phyloP scores from a whole-genome alignment of 2,113 vertebrate genomes.

The Salvelinus namaycush region DNA sequence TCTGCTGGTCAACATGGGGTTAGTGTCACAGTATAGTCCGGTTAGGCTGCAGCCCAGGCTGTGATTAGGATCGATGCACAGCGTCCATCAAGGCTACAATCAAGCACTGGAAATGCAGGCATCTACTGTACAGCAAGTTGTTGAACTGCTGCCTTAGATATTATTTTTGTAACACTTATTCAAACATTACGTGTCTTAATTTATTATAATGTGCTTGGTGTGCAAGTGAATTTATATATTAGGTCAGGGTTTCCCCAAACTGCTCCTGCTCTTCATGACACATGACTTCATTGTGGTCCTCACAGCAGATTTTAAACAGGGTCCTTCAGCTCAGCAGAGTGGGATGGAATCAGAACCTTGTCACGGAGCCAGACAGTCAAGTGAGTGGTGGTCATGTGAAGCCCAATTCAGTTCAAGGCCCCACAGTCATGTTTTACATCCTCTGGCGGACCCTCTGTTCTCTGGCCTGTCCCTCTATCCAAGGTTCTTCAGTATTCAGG shows the following conservation, averaged over 20 bases:
- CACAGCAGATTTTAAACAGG: neutral
- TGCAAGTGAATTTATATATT: conserved; percentile 27
- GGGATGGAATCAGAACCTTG: neutral
- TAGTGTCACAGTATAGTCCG: conserved; percentile 20
- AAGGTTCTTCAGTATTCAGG: no score
- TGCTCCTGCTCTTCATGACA: neutral
- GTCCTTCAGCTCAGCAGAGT: neutral
- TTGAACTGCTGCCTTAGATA: neutral
- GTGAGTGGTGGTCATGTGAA: no score
- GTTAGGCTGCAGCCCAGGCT: conserved; percentile 1
- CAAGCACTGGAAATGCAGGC: conserved; percentile 18
- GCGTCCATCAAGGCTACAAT: conserved; percentile 16
- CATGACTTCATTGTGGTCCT: neutral
- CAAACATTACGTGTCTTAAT: conserved; percentile 33
- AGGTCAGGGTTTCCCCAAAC: conserved; percentile 1
- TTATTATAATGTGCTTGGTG: conserved; percentile 36
- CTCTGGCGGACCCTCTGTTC: no score
- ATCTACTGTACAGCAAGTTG: neutral
- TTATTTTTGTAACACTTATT: conserved; percentile 6
- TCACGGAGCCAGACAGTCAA: neutral
- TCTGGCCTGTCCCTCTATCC: no score
- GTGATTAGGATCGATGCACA: conserved; percentile 46
- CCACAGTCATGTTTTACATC: no score
- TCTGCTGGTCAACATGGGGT: neutral
- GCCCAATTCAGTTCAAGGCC: neutral